Conservation (phyloP, 2,888 invertebrate genomes). For the Lordiphosa fenestrarum region DNA sequence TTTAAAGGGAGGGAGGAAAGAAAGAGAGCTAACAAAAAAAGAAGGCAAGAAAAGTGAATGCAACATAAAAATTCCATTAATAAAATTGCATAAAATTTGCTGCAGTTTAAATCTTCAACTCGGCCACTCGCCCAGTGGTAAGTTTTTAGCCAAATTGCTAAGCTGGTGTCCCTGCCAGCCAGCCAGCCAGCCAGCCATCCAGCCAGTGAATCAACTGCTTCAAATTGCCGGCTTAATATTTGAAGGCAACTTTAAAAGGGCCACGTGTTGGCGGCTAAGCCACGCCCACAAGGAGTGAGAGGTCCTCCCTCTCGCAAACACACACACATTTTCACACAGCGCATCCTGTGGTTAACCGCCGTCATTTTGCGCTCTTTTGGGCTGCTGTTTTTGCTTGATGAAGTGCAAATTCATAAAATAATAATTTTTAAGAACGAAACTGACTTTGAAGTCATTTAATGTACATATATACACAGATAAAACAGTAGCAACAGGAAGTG, state of each 20-base stretch:
- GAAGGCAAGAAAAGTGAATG: not conserved
- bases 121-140: conserved; percentile 12
- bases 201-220: conserved; percentile 14
- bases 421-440: conserved; percentile 37
- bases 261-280: conserved; percentile 17
- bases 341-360: conserved; percentile 45
- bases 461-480: not conserved
- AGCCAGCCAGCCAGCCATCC: conserved; percentile 1
- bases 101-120: conserved; percentile 16
- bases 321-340: conserved; percentile 9
- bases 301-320: not conserved
- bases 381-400: conserved; percentile 28
- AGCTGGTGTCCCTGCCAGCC: conserved; percentile 32
- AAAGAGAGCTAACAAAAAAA: not conserved
- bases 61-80: conserved; percentile 55
- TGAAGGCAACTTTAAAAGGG: conserved; percentile 28
- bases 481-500: conserved; percentile 1
- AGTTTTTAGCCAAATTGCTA: conserved; percentile 40
- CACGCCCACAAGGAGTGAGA: conserved; percentile 3
- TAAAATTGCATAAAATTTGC: conserved; percentile 56
- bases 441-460: conserved; percentile 30
- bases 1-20: conserved; percentile 16
- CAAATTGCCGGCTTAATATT: conserved; percentile 36
- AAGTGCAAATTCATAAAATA: conserved; percentile 58
- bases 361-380: conserved; percentile 27